These are phyloP conservation scores for Oasisia sp. DNA, from an alignment of 2,888 invertebrate genomes.

Conservation along the genomic window DNA sequence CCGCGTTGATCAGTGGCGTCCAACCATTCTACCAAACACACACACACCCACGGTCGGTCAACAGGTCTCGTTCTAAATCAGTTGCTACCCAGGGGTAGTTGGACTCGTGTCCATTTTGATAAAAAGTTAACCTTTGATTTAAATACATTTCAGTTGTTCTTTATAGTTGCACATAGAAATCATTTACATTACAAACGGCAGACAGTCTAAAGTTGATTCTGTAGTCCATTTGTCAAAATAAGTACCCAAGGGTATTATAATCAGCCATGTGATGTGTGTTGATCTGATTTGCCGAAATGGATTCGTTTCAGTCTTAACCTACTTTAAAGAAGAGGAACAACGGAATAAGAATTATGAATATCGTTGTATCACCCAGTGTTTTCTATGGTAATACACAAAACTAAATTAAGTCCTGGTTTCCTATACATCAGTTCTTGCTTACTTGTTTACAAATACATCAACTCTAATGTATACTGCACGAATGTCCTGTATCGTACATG, in stretches of 20 bases:
- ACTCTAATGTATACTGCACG: neutral
- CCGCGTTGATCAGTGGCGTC: conserved; percentile 65
- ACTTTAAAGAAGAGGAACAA: neutral
- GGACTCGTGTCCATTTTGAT: too few species aligned
- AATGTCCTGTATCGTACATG: neutral
- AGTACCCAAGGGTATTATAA: too few species aligned
- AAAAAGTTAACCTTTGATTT: too few species aligned
- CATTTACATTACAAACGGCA: neutral
- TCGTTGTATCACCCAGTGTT: neutral
- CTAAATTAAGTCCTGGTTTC: neutral
- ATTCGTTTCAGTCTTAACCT: neutral
- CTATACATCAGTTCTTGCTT: neutral
- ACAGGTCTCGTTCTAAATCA: neutral
- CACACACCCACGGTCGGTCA: neutral
- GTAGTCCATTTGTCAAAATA: too few species aligned
- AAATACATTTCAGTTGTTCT: neutral
- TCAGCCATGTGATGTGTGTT: too few species aligned
- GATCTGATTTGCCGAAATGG: too few species aligned
- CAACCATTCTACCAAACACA: conserved; percentile 59
- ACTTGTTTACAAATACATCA: neutral
- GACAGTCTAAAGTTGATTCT: neutral
- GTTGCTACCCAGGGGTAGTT: too few species aligned
- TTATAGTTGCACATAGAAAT: neutral
- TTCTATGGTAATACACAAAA: neutral
- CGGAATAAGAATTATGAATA: neutral